phyloP scores from a whole-genome alignment of 2,888 invertebrate genomes.

The Cephus pulcher region DNA sequence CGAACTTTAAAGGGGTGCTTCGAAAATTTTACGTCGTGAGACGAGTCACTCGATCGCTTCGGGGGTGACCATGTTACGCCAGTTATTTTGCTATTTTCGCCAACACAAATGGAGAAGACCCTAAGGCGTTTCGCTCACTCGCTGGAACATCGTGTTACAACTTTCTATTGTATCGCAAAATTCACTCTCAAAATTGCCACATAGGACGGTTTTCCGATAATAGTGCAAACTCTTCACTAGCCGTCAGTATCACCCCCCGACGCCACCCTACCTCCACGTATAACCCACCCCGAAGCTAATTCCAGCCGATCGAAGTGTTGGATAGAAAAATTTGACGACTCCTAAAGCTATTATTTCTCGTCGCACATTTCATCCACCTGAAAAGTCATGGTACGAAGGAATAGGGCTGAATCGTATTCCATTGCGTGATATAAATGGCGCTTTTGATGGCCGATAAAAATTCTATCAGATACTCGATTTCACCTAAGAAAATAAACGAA shows the following conservation, averaged over 20 bases:
- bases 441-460: not conserved
- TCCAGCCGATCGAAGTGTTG: not conserved
- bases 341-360: not conserved
- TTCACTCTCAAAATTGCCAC: conserved; percentile 15
- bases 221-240: not conserved
- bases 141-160: conserved; percentile 24
- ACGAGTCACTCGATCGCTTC: conserved; percentile 13
- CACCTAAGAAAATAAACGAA: not conserved
- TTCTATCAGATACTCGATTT: not conserved
- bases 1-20: conserved; percentile 3
- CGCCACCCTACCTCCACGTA: not conserved
- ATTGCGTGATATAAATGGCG: not conserved
- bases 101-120: conserved; percentile 22
- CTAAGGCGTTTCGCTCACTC: conserved; percentile 18
- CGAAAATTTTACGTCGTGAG: not conserved
- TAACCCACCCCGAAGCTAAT: not conserved
- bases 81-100: conserved; percentile 24
- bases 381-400: not conserved
- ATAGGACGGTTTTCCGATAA: not conserved
- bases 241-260: not conserved
- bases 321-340: not conserved
- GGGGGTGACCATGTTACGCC: conserved; percentile 7
- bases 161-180: conserved; percentile 21
- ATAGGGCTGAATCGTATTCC: not conserved
- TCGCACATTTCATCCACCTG: not conserved